Percentiles rank a stretch among this genome's conserved stretches.
phyloP scores from a whole-genome alignment of 2,888 invertebrate genomes.

The Eulithis prunata region DNA sequence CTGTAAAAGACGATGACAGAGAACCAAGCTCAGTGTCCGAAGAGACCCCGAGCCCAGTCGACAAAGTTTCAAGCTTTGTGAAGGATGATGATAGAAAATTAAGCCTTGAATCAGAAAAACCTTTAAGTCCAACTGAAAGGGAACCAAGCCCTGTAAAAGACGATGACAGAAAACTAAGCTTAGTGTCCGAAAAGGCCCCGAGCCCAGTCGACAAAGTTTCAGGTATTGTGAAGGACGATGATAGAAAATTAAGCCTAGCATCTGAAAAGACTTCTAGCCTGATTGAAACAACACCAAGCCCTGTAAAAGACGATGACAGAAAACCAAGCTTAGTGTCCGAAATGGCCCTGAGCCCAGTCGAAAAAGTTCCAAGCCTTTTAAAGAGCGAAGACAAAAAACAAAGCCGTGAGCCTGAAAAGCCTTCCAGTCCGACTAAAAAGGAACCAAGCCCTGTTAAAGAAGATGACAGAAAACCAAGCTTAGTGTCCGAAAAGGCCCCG shows the following conservation, averaged over 20 bases:
- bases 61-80: background rate
- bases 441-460: conserved; percentile 19
- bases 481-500: conserved; percentile 7
- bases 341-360: background rate
- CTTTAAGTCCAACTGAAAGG: background rate
- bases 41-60: background rate
- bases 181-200: background rate
- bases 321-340: background rate
- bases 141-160: background rate
- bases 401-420: background rate
- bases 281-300: background rate
- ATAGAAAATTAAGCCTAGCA: background rate
- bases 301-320: background rate
- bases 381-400: background rate
- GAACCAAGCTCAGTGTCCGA: background rate
- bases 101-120: background rate
- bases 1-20: background rate
- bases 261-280: background rate
- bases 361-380: background rate
- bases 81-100: background rate
- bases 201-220: background rate
- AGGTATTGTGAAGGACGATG: background rate
- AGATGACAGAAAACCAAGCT: conserved; percentile 9
- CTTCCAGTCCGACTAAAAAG: conserved; percentile 21
- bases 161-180: too few species aligned